These are phyloP conservation scores for Ditylenchus weischeri DNA, from an alignment of 2,888 invertebrate species.

Conservation along the genomic window DNA sequence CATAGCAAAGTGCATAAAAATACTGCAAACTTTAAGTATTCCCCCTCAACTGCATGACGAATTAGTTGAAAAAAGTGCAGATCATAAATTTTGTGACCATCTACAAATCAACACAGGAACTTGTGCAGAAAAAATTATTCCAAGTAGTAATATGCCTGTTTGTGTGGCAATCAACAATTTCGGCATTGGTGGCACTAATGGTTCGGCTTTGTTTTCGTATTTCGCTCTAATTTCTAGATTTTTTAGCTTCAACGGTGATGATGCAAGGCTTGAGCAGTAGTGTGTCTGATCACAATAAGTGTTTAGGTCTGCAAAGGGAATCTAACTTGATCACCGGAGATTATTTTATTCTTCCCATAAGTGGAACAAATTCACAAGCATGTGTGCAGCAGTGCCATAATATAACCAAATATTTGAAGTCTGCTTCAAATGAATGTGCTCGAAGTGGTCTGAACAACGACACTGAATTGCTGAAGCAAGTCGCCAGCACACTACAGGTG, in stretches of 20 bases:
- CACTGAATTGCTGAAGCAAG: too few relatives aligned
- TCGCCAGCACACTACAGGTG: too few relatives aligned
- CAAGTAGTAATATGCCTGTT: not conserved
- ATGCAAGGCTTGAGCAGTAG: not conserved
- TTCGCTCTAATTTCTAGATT: constrained; percentile 21
- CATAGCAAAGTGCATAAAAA: constrained; percentile 43
- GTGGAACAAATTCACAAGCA: constrained; percentile 4
- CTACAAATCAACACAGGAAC: not conserved
- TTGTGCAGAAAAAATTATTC: not conserved
- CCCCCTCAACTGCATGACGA: constrained; percentile 41
- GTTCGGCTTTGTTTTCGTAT: not conserved
- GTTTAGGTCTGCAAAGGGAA: not conserved
- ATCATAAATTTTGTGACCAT: too few relatives aligned
- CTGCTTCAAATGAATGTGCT: not conserved
- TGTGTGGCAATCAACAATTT: constrained; percentile 44
- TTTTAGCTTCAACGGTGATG: constrained; percentile 24
- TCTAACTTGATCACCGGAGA: not conserved
- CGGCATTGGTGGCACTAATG: constrained; percentile 57
- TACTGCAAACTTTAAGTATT: constrained; percentile 41
- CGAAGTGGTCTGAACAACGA: too few relatives aligned
- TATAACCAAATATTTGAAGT: not conserved
- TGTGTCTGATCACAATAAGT: not conserved
- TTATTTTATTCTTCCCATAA: constrained; percentile 6
- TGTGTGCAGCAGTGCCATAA: not conserved
- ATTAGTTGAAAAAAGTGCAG: not conserved